A percentile compares a stretch with the other conserved stretches of the same genome.
phyloP scores from a whole-genome alignment of 2,888 invertebrate species.

The Tetragonisca angustula region DNA sequence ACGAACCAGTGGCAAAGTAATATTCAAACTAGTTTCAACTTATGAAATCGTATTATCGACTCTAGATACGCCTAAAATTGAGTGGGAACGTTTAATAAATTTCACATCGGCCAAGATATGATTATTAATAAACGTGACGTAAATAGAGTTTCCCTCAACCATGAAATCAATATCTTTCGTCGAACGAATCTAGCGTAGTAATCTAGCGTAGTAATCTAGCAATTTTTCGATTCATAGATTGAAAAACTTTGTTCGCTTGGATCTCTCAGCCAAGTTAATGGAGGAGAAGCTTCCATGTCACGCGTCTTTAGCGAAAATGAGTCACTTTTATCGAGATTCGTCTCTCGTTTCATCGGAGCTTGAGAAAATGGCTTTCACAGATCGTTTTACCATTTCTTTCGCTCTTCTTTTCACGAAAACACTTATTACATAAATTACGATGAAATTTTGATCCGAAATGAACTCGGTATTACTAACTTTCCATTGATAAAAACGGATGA shows the following conservation, averaged over 20 bases:
- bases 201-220: not conserved
- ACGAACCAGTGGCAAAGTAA: not conserved
- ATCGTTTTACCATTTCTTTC: not conserved
- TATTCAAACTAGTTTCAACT: not conserved
- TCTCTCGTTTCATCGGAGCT: constrained; percentile 24
- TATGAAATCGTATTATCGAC: not conserved
- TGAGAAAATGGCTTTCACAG: constrained; percentile 39
- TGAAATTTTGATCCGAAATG: no score
- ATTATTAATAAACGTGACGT: not conserved
- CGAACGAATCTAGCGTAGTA: not conserved
- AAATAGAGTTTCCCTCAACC: not conserved
- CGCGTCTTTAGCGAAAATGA: constrained; percentile 25
- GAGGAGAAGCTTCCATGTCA: not conserved
- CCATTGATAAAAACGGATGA: no score
- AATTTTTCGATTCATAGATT: not conserved
- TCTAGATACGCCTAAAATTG: not conserved
- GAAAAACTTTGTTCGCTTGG: not conserved
- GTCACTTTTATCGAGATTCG: not conserved
- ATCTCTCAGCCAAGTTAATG: not conserved
- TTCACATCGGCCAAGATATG: not conserved
- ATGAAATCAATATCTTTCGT: not conserved
- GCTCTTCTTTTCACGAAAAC: not conserved
- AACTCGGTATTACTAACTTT: no score
- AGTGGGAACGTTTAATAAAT: not conserved
- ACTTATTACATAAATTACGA: no score